A percentile compares a stretch with the other conserved stretches of the same genome.
Conservation (phyloP, 2,888 invertebrate genomes). For the Megamerina dolium region DNA sequence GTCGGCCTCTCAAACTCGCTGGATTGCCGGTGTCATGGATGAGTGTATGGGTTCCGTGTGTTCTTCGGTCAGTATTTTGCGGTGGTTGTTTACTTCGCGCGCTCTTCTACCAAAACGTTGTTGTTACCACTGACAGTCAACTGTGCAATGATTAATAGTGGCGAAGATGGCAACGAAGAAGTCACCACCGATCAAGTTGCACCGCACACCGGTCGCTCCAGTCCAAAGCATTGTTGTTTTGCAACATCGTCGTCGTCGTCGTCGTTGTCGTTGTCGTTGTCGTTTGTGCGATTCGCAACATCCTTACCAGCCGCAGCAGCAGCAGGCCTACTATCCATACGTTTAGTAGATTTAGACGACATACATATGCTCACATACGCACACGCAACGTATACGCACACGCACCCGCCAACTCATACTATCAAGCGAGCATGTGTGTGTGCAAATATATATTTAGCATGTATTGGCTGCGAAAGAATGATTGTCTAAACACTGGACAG, state of each 20-base stretch:
- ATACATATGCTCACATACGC: too few species aligned
- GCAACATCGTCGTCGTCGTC: slow-evolving; percentile 5
- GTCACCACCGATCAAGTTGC: slow-evolving; percentile 21
- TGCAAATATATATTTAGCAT: too few species aligned
- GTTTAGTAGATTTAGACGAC: too few species aligned
- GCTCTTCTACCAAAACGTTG: slow-evolving; percentile 30
- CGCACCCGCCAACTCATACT: too few species aligned
- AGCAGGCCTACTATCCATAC: too few species aligned
- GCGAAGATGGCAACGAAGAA: slow-evolving; percentile 36
- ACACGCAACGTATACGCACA: too few species aligned
- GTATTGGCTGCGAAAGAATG: too few species aligned
- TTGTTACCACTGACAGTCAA: slow-evolving; percentile 47
- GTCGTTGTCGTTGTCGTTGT: neutral
- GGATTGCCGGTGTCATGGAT: too few species aligned
- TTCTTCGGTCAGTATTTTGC: slow-evolving; percentile 17
- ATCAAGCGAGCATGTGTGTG: too few species aligned
- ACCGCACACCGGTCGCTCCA: too few species aligned
- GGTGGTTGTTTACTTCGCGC: slow-evolving; percentile 23
- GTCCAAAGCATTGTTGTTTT: neutral
- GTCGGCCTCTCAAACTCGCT: slow-evolving; percentile 17
- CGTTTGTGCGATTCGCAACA: neutral
- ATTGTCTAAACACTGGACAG: too few species aligned
- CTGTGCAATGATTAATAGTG: slow-evolving; percentile 49
- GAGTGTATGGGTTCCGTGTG: slow-evolving; percentile 9
- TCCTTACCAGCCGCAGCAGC: too few species aligned